A percentile compares a stretch with the other conserved stretches of the same genome.
Conservation (phyloP, 2,888 invertebrate species). For the Pyrrhia umbra region DNA sequence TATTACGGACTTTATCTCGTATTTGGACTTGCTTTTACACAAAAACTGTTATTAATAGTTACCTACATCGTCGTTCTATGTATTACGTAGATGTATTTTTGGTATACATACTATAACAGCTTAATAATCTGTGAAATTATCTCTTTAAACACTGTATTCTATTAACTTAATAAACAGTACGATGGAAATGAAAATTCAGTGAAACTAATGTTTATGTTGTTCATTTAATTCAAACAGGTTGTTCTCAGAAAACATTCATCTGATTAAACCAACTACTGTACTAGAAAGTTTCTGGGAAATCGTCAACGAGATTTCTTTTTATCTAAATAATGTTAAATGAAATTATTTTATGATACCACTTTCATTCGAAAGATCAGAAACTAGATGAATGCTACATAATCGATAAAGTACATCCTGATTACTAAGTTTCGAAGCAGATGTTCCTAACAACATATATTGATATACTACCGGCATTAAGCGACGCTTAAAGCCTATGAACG, state of each 20-base stretch:
- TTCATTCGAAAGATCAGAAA: slow-evolving; percentile 5
- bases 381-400: slow-evolving; percentile 27
- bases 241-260: slow-evolving; percentile 31
- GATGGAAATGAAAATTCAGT: slow-evolving; percentile 44
- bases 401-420: slow-evolving; percentile 40
- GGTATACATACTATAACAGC: no score
- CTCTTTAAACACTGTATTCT: slow-evolving; percentile 35
- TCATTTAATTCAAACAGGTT: slow-evolving; percentile 16
- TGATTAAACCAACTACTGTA: slow-evolving; percentile 8
- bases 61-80: slow-evolving; percentile 5
- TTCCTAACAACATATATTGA: slow-evolving; percentile 38
- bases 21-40: slow-evolving; percentile 67
- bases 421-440: slow-evolving; percentile 46
- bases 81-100: not conserved
- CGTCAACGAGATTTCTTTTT: not conserved
- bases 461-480: slow-evolving; percentile 26
- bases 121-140: slow-evolving; percentile 45
- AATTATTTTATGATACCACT: not conserved
- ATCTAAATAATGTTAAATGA: no score
- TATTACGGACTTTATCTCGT: slow-evolving; percentile 77
- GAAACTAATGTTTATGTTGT: slow-evolving; percentile 35
- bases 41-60: slow-evolving; percentile 37
- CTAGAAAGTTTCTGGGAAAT: slow-evolving; percentile 13
- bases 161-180: slow-evolving; percentile 43
- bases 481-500: slow-evolving; percentile 57